Conservation (phyloP, 2,888 invertebrate genomes). For the Eristalis arbustorum region DNA sequence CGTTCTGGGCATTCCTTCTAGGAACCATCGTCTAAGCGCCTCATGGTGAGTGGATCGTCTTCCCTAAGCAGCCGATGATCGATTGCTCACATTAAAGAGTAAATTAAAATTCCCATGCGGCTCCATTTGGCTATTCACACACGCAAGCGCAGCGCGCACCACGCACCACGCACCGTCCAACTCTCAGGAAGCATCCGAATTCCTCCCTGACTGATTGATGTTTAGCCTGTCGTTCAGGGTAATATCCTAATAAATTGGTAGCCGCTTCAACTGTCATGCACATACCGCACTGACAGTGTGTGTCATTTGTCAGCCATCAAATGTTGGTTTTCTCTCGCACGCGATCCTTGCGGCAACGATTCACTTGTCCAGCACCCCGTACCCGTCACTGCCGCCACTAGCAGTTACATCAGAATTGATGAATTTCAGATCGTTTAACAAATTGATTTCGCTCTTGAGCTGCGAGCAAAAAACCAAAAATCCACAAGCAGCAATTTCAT, state of each 20-base stretch:
- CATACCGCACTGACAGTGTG: slow-evolving; percentile 7
- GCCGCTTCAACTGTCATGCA: neutral
- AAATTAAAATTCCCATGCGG: slow-evolving; percentile 1
- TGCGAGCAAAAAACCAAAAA: neutral
- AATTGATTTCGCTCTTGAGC: slow-evolving; percentile 49
- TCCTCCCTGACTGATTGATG: neutral
- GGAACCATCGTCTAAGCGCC: neutral
- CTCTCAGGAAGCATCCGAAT: neutral
- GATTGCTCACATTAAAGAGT: neutral
- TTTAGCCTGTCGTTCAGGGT: slow-evolving; percentile 4
- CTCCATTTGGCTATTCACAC: neutral
- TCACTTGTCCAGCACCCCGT: neutral
- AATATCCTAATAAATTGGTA: slow-evolving; percentile 40
- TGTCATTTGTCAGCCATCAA: slow-evolving; percentile 47
- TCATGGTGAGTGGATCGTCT: neutral
- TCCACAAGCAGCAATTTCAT: neutral
- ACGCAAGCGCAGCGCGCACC: neutral
- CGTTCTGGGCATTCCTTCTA: neutral
- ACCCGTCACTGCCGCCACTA: slow-evolving; percentile 25
- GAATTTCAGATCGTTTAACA: slow-evolving; percentile 62
- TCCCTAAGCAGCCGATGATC: neutral
- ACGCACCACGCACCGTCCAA: neutral
- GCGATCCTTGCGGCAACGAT: slow-evolving; percentile 38
- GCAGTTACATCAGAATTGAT: slow-evolving; percentile 63
- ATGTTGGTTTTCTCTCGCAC: slow-evolving; percentile 41